Conservation (phyloP, 2,113 vertebrate genomes). For the Ochotona curzoniae region DNA sequence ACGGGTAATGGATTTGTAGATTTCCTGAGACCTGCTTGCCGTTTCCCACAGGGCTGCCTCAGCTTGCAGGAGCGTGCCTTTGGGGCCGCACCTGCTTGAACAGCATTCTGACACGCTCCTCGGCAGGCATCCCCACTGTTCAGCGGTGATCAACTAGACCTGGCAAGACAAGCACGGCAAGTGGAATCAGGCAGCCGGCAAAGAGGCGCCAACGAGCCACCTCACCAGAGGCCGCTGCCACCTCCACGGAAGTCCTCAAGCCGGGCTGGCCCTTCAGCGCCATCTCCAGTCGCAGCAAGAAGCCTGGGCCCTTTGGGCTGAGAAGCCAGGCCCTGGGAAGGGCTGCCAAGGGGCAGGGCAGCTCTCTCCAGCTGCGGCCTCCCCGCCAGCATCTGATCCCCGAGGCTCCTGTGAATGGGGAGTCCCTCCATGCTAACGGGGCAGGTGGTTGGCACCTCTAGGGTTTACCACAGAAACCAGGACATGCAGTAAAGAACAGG, state of each 20-base stretch:
- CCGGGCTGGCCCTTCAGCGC: background rate
- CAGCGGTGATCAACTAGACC: background rate
- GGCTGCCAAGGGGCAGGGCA: background rate
- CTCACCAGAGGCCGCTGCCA: background rate
- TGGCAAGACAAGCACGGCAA: background rate
- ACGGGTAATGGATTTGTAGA: too few species aligned
- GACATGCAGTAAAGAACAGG: background rate
- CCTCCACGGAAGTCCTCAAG: background rate
- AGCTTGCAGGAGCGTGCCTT: too few species aligned
- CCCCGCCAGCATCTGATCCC: background rate
- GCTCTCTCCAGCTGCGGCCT: background rate
- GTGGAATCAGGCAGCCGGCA: background rate
- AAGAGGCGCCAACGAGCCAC: background rate
- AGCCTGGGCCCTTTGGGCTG: background rate
- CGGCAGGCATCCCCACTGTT: background rate
- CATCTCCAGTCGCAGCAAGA: background rate
- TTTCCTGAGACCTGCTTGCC: too few species aligned
- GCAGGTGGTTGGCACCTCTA: background rate
- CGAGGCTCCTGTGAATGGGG: too few species aligned
- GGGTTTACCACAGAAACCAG: background rate
- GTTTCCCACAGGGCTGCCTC: too few species aligned
- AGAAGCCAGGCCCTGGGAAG: background rate
- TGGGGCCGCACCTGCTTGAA: too few species aligned
- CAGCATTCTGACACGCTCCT: background rate
- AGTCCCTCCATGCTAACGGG: background rate